Conservation (phyloP, 2,113 vertebrate genomes). For the Megalops atlanticus region DNA sequence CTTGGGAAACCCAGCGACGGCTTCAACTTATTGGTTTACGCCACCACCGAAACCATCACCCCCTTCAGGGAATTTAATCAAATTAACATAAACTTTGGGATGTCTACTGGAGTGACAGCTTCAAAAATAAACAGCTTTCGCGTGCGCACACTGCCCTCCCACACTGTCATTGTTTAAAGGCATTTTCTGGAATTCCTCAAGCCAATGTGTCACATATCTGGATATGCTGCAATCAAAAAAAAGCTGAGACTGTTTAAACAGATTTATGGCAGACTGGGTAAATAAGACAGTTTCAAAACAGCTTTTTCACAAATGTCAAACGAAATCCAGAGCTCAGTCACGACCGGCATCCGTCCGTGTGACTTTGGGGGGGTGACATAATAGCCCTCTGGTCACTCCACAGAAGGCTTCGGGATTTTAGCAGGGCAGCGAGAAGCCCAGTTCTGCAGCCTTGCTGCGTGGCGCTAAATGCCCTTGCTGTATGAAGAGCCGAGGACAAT, state of each 20-base stretch:
- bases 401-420: not conserved
- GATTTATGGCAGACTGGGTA: not conserved
- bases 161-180: not conserved
- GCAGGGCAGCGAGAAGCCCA: slow-evolving; percentile 25
- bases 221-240: not conserved
- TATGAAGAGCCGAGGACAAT: slow-evolving; percentile 32
- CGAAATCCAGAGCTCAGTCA: not conserved
- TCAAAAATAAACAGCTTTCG: slow-evolving; percentile 22
- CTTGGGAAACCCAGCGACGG: slow-evolving; percentile 31
- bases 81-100: slow-evolving; percentile 36
- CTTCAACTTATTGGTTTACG: slow-evolving; percentile 43
- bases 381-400: not conserved
- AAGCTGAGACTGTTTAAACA: not conserved
- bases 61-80: slow-evolving; percentile 33
- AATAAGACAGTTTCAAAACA: not conserved
- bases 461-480: slow-evolving; percentile 37
- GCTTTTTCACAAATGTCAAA: not conserved
- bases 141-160: not conserved
- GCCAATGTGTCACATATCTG: not conserved
- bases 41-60: slow-evolving; percentile 38
- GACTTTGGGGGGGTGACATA: slow-evolving; percentile 8
- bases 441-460: slow-evolving; percentile 21
- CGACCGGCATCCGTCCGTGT: not conserved
- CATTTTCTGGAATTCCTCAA: not conserved
- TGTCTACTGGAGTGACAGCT: slow-evolving; percentile 27